Conservation (phyloP, 1,140 invertebrate genomes). For the Branchinecta lindahli region DNA sequence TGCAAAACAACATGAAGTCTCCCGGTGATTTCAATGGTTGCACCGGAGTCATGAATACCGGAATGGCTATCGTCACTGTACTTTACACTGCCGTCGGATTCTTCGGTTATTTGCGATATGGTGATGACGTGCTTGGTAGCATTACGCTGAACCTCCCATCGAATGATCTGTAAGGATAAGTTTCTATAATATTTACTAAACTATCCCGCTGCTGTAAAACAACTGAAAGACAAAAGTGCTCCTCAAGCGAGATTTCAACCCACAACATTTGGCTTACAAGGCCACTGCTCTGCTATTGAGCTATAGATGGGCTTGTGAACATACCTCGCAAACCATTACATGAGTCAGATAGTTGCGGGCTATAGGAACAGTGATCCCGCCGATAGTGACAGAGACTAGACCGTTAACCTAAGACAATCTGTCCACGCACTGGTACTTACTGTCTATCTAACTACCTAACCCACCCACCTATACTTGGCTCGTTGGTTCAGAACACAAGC, state of each 20-base stretch:
- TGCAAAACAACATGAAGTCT: conserved; percentile 77
- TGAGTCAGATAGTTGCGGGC: not conserved
- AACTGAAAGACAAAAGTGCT: not conserved
- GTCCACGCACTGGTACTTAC: too few relatives aligned
- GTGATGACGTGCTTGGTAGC: conserved; percentile 55
- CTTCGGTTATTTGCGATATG: conserved; percentile 79
- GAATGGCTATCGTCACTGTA: conserved; percentile 66
- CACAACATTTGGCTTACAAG: too few relatives aligned
- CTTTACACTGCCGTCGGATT: conserved; percentile 73
- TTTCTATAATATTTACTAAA: conserved; percentile 12
- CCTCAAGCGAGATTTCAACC: too few relatives aligned
- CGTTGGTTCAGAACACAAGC: too few relatives aligned
- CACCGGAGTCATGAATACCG: conserved; percentile 69
- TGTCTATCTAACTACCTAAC: too few relatives aligned
- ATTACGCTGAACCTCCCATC: conserved; percentile 67
- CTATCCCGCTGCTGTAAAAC: not conserved
- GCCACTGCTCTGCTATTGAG: too few relatives aligned
- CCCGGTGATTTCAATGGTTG: conserved; percentile 64
- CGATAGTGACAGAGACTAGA: too few relatives aligned
- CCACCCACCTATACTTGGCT: too few relatives aligned
- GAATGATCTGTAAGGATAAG: conserved; percentile 48
- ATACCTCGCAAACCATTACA: not conserved
- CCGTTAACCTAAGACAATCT: too few relatives aligned
- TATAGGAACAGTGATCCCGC: too few relatives aligned
- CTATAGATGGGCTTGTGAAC: too few relatives aligned